Evolutionary conservation across 2,888 invertebrate genomes (phyloP).

Genomic region (Bellardia bayeri): DNA sequence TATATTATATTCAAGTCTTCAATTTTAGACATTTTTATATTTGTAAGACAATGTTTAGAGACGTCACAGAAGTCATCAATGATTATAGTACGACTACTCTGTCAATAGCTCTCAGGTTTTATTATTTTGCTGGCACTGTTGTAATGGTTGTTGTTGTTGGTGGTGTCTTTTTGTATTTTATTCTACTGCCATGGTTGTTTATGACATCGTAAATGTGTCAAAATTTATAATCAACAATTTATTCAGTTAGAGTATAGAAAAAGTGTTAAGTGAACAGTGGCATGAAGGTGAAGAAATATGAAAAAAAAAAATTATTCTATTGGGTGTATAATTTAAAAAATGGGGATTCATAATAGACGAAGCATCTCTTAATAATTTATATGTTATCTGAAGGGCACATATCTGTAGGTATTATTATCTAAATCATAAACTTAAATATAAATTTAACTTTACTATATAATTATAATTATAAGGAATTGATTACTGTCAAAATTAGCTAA

Average conservation of each 20-base stretch:
- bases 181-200: conserved; percentile 55
- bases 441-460: no score
- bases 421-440: no score
- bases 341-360: no score
- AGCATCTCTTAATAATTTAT: no score
- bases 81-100: conserved; percentile 59
- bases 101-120: conserved; percentile 40
- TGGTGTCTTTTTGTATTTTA: neutral
- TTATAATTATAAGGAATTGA: no score
- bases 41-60: conserved; percentile 65
- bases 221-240: conserved; percentile 61
- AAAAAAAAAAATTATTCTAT: neutral
- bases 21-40: conserved; percentile 63
- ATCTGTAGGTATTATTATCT: no score
- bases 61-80: conserved; percentile 65
- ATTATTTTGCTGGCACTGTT: neutral
- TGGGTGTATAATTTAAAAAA: no score
- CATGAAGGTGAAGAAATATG: neutral
- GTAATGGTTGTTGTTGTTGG: neutral
- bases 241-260: conserved; percentile 19
- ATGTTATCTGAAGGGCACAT: no score
- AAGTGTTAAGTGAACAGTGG: neutral
- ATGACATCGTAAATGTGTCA: conserved; percentile 72
- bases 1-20: conserved; percentile 26
- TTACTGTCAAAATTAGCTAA: no score